Evolutionary conservation across 2,797 vertebrate species (phyloP).

Genomic region (Anguilla obscura): DNA sequence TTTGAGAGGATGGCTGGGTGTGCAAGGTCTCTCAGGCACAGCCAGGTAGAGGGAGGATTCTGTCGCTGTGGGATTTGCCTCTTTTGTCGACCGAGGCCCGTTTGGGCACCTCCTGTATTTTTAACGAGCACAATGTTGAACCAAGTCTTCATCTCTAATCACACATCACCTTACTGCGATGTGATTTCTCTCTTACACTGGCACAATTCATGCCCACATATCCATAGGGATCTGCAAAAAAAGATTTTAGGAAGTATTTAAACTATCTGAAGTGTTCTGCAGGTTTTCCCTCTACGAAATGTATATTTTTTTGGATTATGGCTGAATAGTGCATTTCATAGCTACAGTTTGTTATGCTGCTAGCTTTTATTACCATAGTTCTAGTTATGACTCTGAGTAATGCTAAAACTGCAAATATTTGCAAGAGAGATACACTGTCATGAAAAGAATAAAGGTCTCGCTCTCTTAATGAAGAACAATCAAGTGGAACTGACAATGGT

Average conservation of each 20-base stretch:
- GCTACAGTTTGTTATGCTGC: neutral
- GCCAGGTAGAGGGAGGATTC: neutral
- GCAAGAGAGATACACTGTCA: neutral
- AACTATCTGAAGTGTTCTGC: neutral
- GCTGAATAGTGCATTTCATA: neutral
- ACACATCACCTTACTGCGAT: neutral
- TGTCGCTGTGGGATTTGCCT: neutral
- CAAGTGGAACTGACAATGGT: neutral
- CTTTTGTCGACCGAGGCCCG: neutral
- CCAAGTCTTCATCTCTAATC: neutral
- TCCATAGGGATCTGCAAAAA: neutral
- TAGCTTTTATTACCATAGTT: neutral
- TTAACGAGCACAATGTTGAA: neutral
- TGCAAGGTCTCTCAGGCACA: neutral
- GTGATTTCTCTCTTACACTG: neutral
- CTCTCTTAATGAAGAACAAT: neutral
- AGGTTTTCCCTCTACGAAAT: neutral
- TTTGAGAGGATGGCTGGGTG: neutral
- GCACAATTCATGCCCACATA: neutral
- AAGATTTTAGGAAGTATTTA: neutral
- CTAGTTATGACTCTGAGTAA: neutral
- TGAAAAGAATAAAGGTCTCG: neutral
- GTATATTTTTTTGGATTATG: neutral
- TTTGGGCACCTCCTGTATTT: neutral
- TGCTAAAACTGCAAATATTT: neutral